Evolutionary conservation across 2,888 invertebrate genomes (phyloP).

Genomic region (Hirtodrosophila histrioides): DNA sequence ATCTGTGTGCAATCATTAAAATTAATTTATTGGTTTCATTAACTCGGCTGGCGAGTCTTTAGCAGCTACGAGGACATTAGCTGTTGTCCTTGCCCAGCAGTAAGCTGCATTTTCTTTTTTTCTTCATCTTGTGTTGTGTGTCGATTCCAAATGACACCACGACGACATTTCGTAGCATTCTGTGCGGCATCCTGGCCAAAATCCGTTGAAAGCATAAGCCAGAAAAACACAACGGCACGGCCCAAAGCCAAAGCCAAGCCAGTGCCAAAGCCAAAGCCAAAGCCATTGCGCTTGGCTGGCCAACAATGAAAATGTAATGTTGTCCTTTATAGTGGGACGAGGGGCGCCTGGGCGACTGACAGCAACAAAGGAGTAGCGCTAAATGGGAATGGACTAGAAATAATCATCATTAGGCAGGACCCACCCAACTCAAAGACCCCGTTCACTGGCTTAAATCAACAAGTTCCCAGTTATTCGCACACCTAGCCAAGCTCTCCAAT

Average conservation of each 20-base stretch:
- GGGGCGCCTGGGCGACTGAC: constrained; percentile 1
- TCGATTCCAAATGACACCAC: constrained; percentile 70
- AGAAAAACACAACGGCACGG: constrained; percentile 41
- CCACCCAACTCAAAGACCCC: constrained; percentile 33
- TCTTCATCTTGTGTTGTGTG: constrained; percentile 17
- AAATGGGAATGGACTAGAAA: constrained; percentile 73
- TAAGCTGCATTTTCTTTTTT: constrained; percentile 55
- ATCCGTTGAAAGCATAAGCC: constrained; percentile 76
- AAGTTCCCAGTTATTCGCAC: constrained; percentile 32
- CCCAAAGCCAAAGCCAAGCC: neutral
- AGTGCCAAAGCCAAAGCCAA: constrained; percentile 13
- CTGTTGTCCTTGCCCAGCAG: constrained; percentile 24
- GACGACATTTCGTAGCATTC: constrained; percentile 66
- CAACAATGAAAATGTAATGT: constrained; percentile 78
- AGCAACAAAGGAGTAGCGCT: constrained; percentile 48
- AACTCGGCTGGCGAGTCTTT: constrained; percentile 72
- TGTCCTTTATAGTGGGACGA: constrained; percentile 3
- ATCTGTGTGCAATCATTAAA: constrained; percentile 75
- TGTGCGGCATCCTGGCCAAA: constrained; percentile 63
- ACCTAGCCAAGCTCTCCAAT: constrained; percentile 18
- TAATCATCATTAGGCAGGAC: constrained; percentile 73
- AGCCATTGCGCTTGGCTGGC: constrained; percentile 74
- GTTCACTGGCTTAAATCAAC: constrained; percentile 46
- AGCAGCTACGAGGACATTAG: constrained; percentile 66
- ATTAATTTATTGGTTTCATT: constrained; percentile 83